Percentiles rank a stretch among this genome's conserved stretches.
phyloP scores from a whole-genome alignment of 2,888 invertebrate species.

The Cordilura impudica region DNA sequence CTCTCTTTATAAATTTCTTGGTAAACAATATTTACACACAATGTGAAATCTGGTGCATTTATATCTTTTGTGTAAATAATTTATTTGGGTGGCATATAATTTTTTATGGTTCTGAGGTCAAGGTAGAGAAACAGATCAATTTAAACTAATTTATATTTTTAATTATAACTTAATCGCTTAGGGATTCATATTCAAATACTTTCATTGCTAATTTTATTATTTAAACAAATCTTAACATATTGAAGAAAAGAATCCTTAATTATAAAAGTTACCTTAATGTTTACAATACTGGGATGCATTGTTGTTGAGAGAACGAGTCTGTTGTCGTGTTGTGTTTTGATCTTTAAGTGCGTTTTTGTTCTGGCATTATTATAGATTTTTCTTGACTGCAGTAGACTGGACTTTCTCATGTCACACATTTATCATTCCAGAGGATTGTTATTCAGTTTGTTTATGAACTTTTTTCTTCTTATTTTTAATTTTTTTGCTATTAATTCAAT shows the following conservation, averaged over 20 bases:
- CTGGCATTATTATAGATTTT: slow-evolving; percentile 48
- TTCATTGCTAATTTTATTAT: too few species aligned
- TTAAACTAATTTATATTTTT: too few species aligned
- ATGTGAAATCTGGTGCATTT: neutral
- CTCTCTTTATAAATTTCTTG: neutral
- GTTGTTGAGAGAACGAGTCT: neutral
- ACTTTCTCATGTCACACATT: slow-evolving; percentile 61
- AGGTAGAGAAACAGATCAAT: too few species aligned
- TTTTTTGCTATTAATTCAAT: slow-evolving; percentile 52
- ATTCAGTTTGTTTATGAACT: neutral
- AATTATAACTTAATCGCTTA: too few species aligned
- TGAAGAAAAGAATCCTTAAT: too few species aligned
- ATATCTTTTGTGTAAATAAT: too few species aligned
- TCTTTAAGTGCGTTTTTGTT: slow-evolving; percentile 37
- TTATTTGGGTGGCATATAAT: too few species aligned
- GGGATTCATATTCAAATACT: too few species aligned
- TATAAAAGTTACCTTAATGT: neutral
- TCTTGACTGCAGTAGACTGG: slow-evolving; percentile 30
- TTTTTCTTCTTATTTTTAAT: slow-evolving; percentile 13
- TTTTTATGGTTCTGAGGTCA: too few species aligned
- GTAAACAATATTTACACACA: neutral
- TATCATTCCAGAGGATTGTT: slow-evolving; percentile 45
- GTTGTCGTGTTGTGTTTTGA: neutral
- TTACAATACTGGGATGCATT: neutral
- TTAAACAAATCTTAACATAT: too few species aligned